phyloP scores from a whole-genome alignment of 2,113 vertebrate genomes.

The Microtus ochrogaster region DNA sequence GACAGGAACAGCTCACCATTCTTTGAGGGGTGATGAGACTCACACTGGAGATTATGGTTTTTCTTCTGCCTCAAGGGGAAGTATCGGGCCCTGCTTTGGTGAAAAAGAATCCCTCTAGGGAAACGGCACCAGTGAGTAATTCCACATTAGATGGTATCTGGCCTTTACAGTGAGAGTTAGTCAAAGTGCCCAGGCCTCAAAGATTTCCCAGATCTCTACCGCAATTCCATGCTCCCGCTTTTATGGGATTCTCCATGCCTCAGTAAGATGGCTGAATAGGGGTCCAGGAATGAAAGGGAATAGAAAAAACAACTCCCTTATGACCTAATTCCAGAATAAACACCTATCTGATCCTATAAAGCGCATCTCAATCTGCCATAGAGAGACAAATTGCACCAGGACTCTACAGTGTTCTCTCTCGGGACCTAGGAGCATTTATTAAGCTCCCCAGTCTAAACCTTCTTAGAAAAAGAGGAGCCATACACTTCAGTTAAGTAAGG shows the following conservation, averaged over 20 bases:
- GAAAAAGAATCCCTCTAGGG: conserved; percentile 39
- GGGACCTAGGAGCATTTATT: neutral
- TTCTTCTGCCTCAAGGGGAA: conserved; percentile 16
- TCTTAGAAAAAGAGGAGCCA: conserved; percentile 6
- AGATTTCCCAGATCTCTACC: neutral
- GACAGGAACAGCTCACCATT: neutral
- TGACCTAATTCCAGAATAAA: neutral
- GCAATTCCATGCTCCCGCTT: neutral
- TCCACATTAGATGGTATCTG: neutral
- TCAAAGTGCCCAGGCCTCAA: neutral
- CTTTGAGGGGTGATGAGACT: conserved; percentile 12
- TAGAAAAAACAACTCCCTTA: neutral
- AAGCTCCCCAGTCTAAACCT: neutral
- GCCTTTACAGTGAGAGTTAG: neutral
- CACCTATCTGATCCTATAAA: neutral
- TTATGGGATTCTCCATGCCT: neutral
- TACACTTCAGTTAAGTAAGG: neutral
- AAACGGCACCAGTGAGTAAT: conserved; percentile 47
- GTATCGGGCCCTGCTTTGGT: conserved; percentile 35
- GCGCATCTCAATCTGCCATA: neutral
- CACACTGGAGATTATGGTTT: conserved; percentile 5
- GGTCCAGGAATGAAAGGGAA: neutral
- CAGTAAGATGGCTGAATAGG: neutral
- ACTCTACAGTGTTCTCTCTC: neutral
- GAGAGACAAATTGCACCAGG: neutral